Evolutionary conservation across 1,140 invertebrate species (phyloP).

Genomic region (Leptonema lineaticorne): DNA sequence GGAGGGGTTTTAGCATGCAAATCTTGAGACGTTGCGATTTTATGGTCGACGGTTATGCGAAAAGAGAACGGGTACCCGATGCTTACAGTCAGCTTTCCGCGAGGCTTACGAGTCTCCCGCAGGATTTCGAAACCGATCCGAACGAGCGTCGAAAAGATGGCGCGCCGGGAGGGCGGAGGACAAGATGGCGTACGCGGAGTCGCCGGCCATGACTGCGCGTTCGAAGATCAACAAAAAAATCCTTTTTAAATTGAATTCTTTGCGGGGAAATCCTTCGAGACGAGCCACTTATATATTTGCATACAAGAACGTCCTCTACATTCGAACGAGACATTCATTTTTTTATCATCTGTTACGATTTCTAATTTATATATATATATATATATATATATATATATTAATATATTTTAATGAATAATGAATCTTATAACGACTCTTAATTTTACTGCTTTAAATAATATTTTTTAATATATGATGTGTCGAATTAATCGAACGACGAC

Average conservation of each 20-base stretch:
- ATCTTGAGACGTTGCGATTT: neutral
- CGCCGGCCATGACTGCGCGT: slow-evolving; percentile 22
- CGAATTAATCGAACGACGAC: too few relatives aligned
- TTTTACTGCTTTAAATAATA: too few relatives aligned
- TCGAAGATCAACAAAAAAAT: slow-evolving; percentile 30
- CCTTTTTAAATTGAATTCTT: slow-evolving; percentile 28
- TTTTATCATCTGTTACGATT: too few relatives aligned
- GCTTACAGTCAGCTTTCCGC: neutral
- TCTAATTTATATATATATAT: too few relatives aligned
- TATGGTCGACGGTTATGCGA: neutral
- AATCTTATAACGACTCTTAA: too few relatives aligned
- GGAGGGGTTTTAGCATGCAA: neutral
- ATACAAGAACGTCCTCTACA: too few relatives aligned
- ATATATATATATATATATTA: neutral
- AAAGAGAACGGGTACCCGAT: neutral
- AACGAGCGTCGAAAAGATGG: too few relatives aligned
- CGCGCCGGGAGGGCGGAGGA: too few relatives aligned
- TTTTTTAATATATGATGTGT: too few relatives aligned
- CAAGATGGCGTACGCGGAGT: neutral
- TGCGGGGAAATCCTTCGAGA: slow-evolving; percentile 4
- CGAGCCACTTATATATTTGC: slow-evolving; percentile 23
- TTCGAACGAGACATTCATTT: too few relatives aligned
- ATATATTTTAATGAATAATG: neutral
- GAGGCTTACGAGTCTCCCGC: neutral
- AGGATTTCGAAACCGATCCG: neutral